These are phyloP conservation scores for Heliconius sara DNA, from an alignment of 2,888 invertebrate genomes.

Conservation along the genomic window DNA sequence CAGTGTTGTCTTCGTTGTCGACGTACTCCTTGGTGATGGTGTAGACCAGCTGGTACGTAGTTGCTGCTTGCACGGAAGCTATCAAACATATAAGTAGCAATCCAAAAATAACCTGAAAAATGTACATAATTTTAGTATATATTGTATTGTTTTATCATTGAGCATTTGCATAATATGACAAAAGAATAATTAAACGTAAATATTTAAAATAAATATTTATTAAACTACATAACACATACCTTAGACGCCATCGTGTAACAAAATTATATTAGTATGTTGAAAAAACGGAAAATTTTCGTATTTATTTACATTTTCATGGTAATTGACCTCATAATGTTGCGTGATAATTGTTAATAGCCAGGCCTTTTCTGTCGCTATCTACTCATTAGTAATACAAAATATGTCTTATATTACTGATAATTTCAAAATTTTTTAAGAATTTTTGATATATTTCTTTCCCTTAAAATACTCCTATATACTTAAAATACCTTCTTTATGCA, in stretches of 20 bases:
- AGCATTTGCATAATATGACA: background rate
- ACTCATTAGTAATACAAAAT: background rate
- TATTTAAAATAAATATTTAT: background rate
- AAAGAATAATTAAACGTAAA: background rate
- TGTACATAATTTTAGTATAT: background rate
- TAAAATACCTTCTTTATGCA: too few species aligned
- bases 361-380: constrained; percentile 4
- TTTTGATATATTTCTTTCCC: too few species aligned
- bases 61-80: constrained; percentile 10
- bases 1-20: background rate
- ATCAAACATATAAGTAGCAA: constrained; percentile 17
- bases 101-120: constrained; percentile 27
- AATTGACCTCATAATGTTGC: background rate
- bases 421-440: background rate
- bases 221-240: constrained; percentile 11
- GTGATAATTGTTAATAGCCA: background rate
- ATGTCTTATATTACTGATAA: background rate
- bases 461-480: too few species aligned
- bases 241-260: constrained; percentile 1
- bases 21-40: constrained; percentile 6
- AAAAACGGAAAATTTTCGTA: constrained; percentile 4
- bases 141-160: background rate
- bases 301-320: background rate
- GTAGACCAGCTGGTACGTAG: constrained; percentile 3
- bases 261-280: background rate